Evolutionary conservation across 2,888 invertebrate genomes (phyloP).

Genomic region (Mesoligia furuncula): DNA sequence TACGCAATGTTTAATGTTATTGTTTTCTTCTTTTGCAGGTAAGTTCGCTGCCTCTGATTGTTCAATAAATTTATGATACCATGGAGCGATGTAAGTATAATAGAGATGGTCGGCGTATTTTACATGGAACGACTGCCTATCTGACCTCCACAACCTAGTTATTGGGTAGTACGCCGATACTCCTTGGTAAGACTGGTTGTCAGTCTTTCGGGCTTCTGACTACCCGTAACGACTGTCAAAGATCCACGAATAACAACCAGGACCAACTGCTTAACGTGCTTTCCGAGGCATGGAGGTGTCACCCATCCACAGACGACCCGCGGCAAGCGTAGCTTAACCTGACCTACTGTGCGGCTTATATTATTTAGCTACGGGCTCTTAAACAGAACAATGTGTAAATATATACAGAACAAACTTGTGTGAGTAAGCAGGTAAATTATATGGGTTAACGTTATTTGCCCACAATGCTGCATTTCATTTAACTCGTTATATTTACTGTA

Average conservation of each 20-base stretch:
- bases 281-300: neutral
- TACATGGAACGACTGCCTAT: neutral
- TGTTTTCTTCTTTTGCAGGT: conserved; percentile 73
- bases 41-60: conserved; percentile 65
- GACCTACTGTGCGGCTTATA: too few relatives aligned
- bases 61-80: neutral
- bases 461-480: conserved; percentile 37
- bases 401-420: neutral
- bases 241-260: neutral
- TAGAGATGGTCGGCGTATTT: neutral
- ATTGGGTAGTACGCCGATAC: neutral
- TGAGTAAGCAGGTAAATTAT: conserved; percentile 33
- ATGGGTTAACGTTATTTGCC: conserved; percentile 42
- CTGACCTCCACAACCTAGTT: neutral
- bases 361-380: neutral
- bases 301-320: too few relatives aligned
- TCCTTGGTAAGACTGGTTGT: too few relatives aligned
- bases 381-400: neutral
- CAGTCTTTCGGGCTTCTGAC: too few relatives aligned
- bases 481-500: conserved; percentile 34
- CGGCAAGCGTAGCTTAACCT: too few relatives aligned
- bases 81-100: conserved; percentile 33
- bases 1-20: conserved; percentile 42
- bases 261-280: neutral
- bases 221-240: neutral